These are phyloP conservation scores for Pollenia angustigena DNA, from an alignment of 2,888 invertebrate species.

Conservation along the genomic window DNA sequence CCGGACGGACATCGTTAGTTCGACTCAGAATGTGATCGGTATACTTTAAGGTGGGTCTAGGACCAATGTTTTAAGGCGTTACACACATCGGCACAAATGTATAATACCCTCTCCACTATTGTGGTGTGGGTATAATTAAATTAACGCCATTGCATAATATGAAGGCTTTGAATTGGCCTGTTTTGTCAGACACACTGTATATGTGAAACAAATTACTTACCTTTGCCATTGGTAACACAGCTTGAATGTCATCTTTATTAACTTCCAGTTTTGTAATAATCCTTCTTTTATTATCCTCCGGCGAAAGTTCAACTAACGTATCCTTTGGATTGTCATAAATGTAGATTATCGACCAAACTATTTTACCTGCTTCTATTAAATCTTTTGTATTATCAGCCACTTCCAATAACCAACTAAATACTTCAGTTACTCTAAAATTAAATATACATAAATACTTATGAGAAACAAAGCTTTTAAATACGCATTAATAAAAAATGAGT, in stretches of 20 bases:
- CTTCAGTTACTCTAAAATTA: constrained; percentile 88
- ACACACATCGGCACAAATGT: too few relatives aligned
- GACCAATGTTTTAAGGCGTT: too few relatives aligned
- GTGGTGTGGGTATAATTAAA: too few relatives aligned
- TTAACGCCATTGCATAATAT: too few relatives aligned
- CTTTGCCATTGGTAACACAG: constrained; percentile 96
- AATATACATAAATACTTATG: background rate
- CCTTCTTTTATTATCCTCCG: constrained; percentile 86
- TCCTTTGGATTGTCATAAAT: constrained; percentile 86
- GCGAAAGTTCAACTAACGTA: constrained; percentile 78
- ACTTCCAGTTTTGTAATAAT: constrained; percentile 93
- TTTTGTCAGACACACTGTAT: too few relatives aligned
- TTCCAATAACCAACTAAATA: constrained; percentile 96
- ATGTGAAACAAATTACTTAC: constrained; percentile 83
- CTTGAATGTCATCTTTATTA: constrained; percentile 96
- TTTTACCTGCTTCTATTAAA: constrained; percentile 91
- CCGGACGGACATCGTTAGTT: too few relatives aligned
- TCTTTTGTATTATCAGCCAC: constrained; percentile 92
- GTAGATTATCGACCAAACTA: constrained; percentile 94
- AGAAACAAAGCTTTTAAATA: background rate
- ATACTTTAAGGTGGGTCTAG: too few relatives aligned
- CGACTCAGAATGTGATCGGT: too few relatives aligned
- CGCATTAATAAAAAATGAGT: background rate
- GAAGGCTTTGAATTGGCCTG: too few relatives aligned
- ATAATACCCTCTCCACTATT: too few relatives aligned